Evolutionary conservation across 2,113 vertebrate species (phyloP), one percentile per base, ranked within the genome.

Genomic region (Anoplopoma fimbria): DNA sequence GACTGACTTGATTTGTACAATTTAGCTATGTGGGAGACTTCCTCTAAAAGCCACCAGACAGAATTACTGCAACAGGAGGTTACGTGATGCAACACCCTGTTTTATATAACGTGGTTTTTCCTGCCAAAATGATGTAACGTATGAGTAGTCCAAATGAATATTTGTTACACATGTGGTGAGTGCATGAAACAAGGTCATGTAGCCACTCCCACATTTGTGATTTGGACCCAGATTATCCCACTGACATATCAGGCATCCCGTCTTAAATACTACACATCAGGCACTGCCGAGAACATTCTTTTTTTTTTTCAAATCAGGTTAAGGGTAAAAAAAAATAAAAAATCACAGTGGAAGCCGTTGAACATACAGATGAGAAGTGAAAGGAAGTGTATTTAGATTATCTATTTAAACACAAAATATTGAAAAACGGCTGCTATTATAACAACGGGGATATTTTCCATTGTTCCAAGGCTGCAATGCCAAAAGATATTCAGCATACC

Each of bases 171-270:
- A 21, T 51, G 58, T 36, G 45, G 72, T 0, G 33, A 58, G 9
- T 33, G 67, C 75, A 72, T 0, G 42, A 80, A 87, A 80, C 60
- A 34, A 76, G 57, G 72, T 77, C 79, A 69, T 1, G 57, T 25
- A 49, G 69, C 77, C 60, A 38, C 65, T 62, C 73, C 77, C 64
- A 60, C 75, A 53, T 36, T 62, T 58, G 62, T 47, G 58, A 55
- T 69, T 83, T 29, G 42, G 17, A 82, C 45, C 75, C 38, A 61
- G 88, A 91, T 92, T 81, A 89, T 86, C 79, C 47, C 36, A 8
- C n/a, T 68, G 64, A 75, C 38, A 58, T 47, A 9, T 65, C 33
- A 1, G 17, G 29, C 9, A 69, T 72, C 57, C 65, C 19, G 45
- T 49, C 17, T 74, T 70, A 65, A 69, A 2, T 49, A 67, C 19